Conservation (phyloP, 1,140 invertebrate species). For the Bombus superbus region DNA sequence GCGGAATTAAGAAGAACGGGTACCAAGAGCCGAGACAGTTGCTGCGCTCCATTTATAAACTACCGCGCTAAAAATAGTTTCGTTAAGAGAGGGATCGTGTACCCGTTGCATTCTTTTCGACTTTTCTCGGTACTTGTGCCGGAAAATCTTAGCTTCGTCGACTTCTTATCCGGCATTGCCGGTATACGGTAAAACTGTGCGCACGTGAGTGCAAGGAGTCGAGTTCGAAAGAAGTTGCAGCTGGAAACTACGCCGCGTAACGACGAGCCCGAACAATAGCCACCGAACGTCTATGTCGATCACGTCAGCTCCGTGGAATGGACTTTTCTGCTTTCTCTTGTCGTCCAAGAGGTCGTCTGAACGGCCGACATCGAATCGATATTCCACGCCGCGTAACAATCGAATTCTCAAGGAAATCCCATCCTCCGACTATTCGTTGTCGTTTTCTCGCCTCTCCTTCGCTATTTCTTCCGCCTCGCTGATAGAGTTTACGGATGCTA, state of each 20-base stretch:
- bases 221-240: conserved; percentile 8
- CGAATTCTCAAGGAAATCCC: conserved; percentile 36
- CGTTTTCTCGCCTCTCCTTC: not conserved
- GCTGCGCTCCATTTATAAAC: not conserved
- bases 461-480: conserved; percentile 13
- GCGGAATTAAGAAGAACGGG: not conserved
- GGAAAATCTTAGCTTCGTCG: conserved; percentile 23
- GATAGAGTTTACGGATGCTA: not conserved
- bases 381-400: conserved; percentile 51
- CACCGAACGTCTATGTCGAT: conserved; percentile 42
- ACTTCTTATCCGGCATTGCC: not conserved
- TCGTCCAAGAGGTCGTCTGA: conserved; percentile 12
- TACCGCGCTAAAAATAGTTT: not conserved
- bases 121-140: not conserved
- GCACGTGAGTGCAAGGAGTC: not conserved
- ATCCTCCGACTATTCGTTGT: not conserved
- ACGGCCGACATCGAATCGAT: conserved; percentile 46
- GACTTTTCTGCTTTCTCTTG: conserved; percentile 37
- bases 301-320: conserved; percentile 10
- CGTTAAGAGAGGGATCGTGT: not conserved
- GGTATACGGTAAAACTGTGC: not conserved
- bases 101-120: not conserved
- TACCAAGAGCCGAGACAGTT: not conserved
- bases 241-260: conserved; percentile 29
- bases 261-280: conserved; percentile 41